Evolutionary conservation across 2,797 vertebrate genomes (phyloP), one percentile per base, ranked within the genome.

Genomic region (Coreius guichenoti): DNA sequence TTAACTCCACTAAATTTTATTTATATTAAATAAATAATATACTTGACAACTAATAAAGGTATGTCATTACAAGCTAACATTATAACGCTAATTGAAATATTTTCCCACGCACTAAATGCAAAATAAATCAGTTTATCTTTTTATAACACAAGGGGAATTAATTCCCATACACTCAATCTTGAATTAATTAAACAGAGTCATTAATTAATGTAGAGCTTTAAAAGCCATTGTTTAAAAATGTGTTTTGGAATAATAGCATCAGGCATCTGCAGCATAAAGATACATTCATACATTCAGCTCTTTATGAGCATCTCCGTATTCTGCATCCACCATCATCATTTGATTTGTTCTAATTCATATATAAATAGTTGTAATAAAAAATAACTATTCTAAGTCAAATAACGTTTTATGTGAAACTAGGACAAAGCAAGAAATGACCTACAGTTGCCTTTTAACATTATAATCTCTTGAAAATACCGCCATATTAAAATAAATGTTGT

Each of bases 151-250:
- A 77, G 86, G 70, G 80, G 89, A 91, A 79, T 76, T 63, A 86
- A 85, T 78, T 21, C 67, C 67, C 29, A 84, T 29, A 68, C 36
- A 85, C 76, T 43, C 51, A 93, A 89, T 90, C 87, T 70, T 85
- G 67, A 43, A 87, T 92, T 93, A 93, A 94, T 94, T 93, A 94
- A 92, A 81, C 29, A 89, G 88, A 91, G 87, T 89, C 90, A 90
- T 90, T 92, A 91, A 94, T 93, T 93, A 92, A 91, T 89, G 88
- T 84, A 74, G 86, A 88, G 86, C 87, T 92, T 87, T 90, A 88
- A 92, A 87, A 90, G 88, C 83, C 5, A 5, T 86, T 87, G 91
- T 93, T 92, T 92, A 91, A 92, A 90, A 91, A 90, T 84, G n/a
- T 68, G 54, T 72, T 89, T 92, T 90, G 89, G 87, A 89, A 89